phyloP scores from a whole-genome alignment of 2,113 vertebrate species.

The Gallinago jamesoni region DNA sequence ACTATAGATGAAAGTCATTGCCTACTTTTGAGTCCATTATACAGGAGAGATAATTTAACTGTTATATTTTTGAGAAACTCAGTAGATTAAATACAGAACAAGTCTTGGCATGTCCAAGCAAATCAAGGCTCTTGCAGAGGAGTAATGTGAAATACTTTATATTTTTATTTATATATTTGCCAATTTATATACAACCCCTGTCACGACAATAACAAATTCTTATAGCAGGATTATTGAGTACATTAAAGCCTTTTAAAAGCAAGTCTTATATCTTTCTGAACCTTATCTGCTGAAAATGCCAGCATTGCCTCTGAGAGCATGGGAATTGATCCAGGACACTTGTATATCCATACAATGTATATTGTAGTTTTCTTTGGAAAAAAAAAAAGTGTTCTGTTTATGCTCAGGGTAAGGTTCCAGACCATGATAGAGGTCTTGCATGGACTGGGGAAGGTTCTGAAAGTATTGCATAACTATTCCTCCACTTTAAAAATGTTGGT shows the following conservation, averaged over 20 bases:
- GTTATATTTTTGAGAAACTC: background rate
- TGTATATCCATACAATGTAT: background rate
- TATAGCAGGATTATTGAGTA: background rate
- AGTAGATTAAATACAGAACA: background rate
- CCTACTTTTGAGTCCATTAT: background rate
- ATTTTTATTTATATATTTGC: background rate
- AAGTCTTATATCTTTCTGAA: background rate
- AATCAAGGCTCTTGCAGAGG: background rate
- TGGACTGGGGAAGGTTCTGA: background rate
- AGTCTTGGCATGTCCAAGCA: background rate
- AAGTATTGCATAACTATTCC: background rate
- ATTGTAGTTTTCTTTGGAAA: background rate
- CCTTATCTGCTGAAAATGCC: background rate
- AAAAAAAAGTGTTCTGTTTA: background rate
- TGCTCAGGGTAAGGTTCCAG: background rate
- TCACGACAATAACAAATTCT: background rate
- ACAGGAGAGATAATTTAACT: background rate
- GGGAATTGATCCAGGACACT: background rate
- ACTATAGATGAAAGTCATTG: background rate
- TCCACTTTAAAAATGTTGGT: background rate
- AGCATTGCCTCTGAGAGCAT: background rate
- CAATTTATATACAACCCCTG: background rate
- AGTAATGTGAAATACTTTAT: background rate
- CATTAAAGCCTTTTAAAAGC: background rate
- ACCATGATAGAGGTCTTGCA: rapidly evolving